Conservation (phyloP, 1,140 invertebrate genomes). For the Psix sp. region DNA sequence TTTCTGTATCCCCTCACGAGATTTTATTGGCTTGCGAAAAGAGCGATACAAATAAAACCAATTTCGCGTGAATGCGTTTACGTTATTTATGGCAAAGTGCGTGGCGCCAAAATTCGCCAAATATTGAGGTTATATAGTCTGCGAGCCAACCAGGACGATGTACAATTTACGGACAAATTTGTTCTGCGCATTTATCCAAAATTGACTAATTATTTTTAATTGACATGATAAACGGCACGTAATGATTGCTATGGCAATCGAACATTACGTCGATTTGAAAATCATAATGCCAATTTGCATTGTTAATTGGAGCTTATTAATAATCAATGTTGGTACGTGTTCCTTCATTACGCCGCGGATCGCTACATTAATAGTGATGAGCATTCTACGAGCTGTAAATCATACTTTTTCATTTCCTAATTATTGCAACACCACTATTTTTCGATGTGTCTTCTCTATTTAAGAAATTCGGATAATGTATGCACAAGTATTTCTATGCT, state of each 20-base stretch:
- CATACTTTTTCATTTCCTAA: too few species aligned
- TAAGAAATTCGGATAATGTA: too few species aligned
- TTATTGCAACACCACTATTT: too few species aligned
- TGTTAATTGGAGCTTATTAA: constrained; percentile 29
- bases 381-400: too few species aligned
- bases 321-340: constrained; percentile 4
- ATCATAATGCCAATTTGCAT: constrained; percentile 38
- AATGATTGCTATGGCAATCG: constrained; percentile 20
- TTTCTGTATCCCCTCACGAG: constrained; percentile 5
- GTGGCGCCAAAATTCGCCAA: constrained; percentile 52
- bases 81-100: constrained; percentile 50
- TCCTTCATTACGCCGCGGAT: not conserved
- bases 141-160: not conserved
- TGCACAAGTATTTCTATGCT: too few species aligned
- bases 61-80: constrained; percentile 29
- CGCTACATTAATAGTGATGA: constrained; percentile 15
- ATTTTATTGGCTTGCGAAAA: constrained; percentile 40
- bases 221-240: constrained; percentile 25
- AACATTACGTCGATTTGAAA: constrained; percentile 13
- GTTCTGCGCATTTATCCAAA: constrained; percentile 4
- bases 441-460: too few species aligned
- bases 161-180: not conserved
- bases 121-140: constrained; percentile 34
- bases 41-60: constrained; percentile 37
- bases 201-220: constrained; percentile 60